Conservation (phyloP, 2,888 invertebrate genomes). For the Parochlus steinenii region DNA sequence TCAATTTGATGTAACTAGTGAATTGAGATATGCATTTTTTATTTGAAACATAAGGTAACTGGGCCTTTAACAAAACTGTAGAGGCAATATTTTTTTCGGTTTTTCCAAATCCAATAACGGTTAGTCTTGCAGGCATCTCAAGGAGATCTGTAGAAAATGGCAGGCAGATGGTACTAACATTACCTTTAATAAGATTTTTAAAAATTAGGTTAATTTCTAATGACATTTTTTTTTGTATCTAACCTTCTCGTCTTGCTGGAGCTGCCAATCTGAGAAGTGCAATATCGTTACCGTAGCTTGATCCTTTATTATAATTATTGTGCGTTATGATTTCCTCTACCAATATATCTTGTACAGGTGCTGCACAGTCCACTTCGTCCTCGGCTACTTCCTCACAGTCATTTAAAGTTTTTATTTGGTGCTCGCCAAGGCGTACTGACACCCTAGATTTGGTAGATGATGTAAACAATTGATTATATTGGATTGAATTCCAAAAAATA, state of each 20-base stretch:
- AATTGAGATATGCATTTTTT: conserved; percentile 16
- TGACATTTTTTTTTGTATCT: too few species aligned
- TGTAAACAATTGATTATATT: too few species aligned
- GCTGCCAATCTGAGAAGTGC: conserved; percentile 17
- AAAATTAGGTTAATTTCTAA: too few species aligned
- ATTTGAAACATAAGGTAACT: conserved; percentile 12
- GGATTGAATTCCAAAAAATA: too few species aligned
- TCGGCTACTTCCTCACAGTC: conserved; percentile 18
- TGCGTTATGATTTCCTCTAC: conserved; percentile 16
- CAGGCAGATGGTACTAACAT: conserved; percentile 19
- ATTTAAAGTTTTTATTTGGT: conserved; percentile 16
- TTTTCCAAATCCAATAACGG: conserved; percentile 20
- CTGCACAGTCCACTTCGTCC: conserved; percentile 16
- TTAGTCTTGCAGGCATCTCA: conserved; percentile 4
- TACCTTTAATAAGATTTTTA: too few species aligned
- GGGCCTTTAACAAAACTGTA: conserved; percentile 13
- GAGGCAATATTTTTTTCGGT: conserved; percentile 14
- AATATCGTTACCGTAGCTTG: conserved; percentile 18
- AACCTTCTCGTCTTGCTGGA: conserved; percentile 15
- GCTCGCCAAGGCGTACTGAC: conserved; percentile 20
- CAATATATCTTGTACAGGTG: conserved; percentile 18
- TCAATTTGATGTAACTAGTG: too few species aligned
- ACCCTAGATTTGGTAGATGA: too few species aligned
- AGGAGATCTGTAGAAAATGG: conserved; percentile 15
- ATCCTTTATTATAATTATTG: conserved; percentile 15